phyloP scores from a whole-genome alignment of 2,113 vertebrate genomes.

The Genyomyrus donnyi region DNA sequence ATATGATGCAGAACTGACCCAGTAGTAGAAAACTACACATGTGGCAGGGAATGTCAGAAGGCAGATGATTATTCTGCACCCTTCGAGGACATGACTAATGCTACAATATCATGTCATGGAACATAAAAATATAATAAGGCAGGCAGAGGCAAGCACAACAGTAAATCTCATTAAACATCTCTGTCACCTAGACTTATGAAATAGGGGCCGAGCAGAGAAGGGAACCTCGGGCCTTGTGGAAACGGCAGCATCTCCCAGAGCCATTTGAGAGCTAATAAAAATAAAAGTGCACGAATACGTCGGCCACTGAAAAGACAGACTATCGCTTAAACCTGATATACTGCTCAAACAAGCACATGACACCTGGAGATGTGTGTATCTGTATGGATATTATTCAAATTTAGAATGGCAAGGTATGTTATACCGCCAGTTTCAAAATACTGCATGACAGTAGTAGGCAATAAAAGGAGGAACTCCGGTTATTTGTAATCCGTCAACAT shows the following conservation, averaged over 20 bases:
- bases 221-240: background rate
- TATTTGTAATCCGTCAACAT: background rate
- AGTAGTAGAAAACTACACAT: background rate
- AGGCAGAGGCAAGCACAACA: background rate
- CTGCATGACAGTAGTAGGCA: background rate
- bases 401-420: background rate
- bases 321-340: background rate
- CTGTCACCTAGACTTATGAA: background rate
- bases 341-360: background rate
- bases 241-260: background rate
- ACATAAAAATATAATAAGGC: constrained; percentile 15
- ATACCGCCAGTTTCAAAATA: background rate
- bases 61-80: constrained; percentile 18
- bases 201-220: background rate
- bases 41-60: background rate
- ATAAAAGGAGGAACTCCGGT: background rate
- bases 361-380: background rate
- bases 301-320: background rate
- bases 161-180: constrained; percentile 23
- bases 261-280: background rate
- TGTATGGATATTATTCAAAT: background rate
- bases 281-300: background rate
- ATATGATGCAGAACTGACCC: background rate
- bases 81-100: constrained; percentile 23
- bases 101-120: constrained; percentile 14